phyloP scores from a whole-genome alignment of 2,888 invertebrate species.

The Thera britannica region DNA sequence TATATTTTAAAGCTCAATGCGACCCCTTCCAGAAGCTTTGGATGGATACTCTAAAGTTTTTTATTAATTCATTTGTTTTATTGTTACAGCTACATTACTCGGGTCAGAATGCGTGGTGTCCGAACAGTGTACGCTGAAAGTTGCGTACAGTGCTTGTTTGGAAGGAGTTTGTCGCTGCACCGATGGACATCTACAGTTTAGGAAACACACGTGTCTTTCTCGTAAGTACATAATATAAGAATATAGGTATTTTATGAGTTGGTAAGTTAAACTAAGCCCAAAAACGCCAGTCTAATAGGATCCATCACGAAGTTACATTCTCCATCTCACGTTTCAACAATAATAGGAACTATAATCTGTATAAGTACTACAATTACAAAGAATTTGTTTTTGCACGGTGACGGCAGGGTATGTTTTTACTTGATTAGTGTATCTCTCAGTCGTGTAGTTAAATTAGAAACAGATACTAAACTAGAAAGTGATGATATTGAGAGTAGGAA shows the following conservation, averaged over 20 bases:
- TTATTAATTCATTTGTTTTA: conserved; percentile 18
- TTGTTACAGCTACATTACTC: conserved; percentile 90
- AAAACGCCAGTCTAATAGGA: no score
- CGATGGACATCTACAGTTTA: conserved; percentile 93
- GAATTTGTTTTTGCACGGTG: not conserved
- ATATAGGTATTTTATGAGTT: no score
- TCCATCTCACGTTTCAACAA: no score
- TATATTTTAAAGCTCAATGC: no score
- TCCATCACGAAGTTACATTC: no score
- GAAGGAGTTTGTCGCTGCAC: conserved; percentile 94
- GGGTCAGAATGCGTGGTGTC: conserved; percentile 93
- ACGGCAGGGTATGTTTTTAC: not conserved
- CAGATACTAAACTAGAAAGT: not conserved
- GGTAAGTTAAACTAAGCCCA: no score
- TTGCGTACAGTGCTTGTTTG: conserved; percentile 93
- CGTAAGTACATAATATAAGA: conserved; percentile 87
- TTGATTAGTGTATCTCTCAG: not conserved
- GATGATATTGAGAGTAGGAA: not conserved
- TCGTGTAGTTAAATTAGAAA: not conserved
- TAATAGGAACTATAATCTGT: no score
- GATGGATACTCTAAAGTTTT: no score
- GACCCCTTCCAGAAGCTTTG: no score
- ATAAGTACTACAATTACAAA: conserved; percentile 82
- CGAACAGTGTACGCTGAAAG: conserved; percentile 94
- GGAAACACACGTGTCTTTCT: conserved; percentile 94